phyloP scores from a whole-genome alignment of 2,888 invertebrate genomes.

The Augiades crinisus region DNA sequence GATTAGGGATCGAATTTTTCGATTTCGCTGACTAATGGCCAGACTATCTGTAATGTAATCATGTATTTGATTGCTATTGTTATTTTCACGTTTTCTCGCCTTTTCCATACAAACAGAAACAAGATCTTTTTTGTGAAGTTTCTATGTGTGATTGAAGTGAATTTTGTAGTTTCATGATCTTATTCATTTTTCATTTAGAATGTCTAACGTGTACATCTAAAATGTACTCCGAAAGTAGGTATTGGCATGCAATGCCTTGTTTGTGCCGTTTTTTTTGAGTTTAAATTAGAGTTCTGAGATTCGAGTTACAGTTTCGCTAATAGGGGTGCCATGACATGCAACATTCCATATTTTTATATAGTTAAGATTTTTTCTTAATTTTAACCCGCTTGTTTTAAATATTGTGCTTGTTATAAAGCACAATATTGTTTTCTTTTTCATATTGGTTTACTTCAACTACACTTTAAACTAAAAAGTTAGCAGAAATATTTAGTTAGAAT shows the following conservation, averaged over 20 bases:
- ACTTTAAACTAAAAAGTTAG: too few species aligned
- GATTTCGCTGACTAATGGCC: not conserved
- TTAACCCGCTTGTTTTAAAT: too few species aligned
- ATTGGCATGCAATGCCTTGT: constrained; percentile 79
- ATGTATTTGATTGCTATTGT: too few species aligned
- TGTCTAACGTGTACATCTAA: constrained; percentile 74
- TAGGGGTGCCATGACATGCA: too few species aligned
- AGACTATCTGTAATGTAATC: too few species aligned
- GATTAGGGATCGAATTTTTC: constrained; percentile 40
- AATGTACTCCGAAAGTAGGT: constrained; percentile 74
- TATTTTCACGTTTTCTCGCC: constrained; percentile 5
- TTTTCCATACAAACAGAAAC: constrained; percentile 4
- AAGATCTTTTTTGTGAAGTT: constrained; percentile 21
- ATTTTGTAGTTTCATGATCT: constrained; percentile 68
- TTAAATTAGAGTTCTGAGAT: constrained; percentile 73
- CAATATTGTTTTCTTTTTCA: too few species aligned
- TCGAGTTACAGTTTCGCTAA: constrained; percentile 55
- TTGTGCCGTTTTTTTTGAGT: constrained; percentile 77
- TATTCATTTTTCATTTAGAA: constrained; percentile 73
- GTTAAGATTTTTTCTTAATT: too few species aligned
- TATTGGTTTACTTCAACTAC: too few species aligned
- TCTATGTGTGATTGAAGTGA: constrained; percentile 31
- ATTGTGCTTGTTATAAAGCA: too few species aligned
- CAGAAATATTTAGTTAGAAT: too few species aligned
- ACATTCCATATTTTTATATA: too few species aligned